These are phyloP conservation scores for Tromatobia lineatoria DNA, from an alignment of 2,888 invertebrate species.

Conservation along the genomic window DNA sequence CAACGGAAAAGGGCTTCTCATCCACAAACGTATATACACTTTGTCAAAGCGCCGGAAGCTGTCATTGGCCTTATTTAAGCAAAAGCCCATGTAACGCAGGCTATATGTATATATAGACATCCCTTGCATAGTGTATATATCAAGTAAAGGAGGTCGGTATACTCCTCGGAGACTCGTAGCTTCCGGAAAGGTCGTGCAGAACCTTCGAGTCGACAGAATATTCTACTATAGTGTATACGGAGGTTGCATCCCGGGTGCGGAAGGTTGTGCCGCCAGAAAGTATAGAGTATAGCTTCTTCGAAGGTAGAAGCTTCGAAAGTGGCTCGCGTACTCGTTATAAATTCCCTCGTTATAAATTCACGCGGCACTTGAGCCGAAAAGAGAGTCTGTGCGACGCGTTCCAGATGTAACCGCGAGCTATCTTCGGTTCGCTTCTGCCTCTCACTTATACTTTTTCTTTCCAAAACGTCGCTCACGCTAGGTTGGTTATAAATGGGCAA, in stretches of 20 bases:
- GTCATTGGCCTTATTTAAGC: slow-evolving; percentile 53
- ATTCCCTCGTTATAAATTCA: slow-evolving; percentile 69
- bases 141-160: slow-evolving; percentile 51
- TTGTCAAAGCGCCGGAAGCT: slow-evolving; percentile 22
- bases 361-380: slow-evolving; percentile 66
- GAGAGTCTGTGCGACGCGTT: slow-evolving; percentile 47
- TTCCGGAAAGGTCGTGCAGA: slow-evolving; percentile 53
- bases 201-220: slow-evolving; percentile 54
- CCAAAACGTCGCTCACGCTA: slow-evolving; percentile 41
- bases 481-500: slow-evolving; percentile 25
- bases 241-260: slow-evolving; percentile 22
- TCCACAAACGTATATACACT: slow-evolving; percentile 4
- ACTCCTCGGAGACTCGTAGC: slow-evolving; percentile 53
- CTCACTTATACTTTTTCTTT: slow-evolving; percentile 20
- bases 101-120: slow-evolving; percentile 8
- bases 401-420: slow-evolving; percentile 59
- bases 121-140: slow-evolving; percentile 15
- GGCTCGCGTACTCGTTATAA: slow-evolving; percentile 65
- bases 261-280: background rate
- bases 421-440: slow-evolving; percentile 45
- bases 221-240: slow-evolving; percentile 1
- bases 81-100: slow-evolving; percentile 30
- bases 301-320: slow-evolving; percentile 59
- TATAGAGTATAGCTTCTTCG: slow-evolving; percentile 21
- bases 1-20: background rate